Base-by-base conservation (phyloP, 2,797 vertebrate species). In the Sebastes hubbsi region DNA sequence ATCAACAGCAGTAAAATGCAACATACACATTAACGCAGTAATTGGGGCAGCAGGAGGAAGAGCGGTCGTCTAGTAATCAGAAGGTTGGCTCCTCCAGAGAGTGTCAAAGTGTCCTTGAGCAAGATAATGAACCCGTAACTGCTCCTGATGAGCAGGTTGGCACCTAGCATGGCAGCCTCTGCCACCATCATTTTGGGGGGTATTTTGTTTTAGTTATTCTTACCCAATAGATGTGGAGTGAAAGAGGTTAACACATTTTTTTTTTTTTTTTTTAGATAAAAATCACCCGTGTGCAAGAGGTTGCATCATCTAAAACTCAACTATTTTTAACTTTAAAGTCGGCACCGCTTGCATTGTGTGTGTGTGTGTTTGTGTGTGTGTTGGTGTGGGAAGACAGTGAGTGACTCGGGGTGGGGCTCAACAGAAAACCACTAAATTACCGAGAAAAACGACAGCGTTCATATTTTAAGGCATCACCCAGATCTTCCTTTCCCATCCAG, bases 401-500 rank as follows among this genome's bases (percentile, higher is more conserved):
- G 52, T n/a, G 64, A 78, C 22, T 64, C 30, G 14, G 70, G 70
- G 63, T 32, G n/a, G 25, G 38, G 42, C 42, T 64, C 56, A 34
- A 18, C 2, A 62, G 29, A 85, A 83, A 87, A 80, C 52, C 64
- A 49, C 61, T 11, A 54, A 77, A 81, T 59, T 74, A 22, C 4
- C 12, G 55, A 81, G 84, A 56, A 78, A 83, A 85, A 67, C 6
- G 4, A 32, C 14, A 8, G 61, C 27, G 2, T 61, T 75, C n/a
- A 64, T 29, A 54, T 62, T 85, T 67, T 55, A 46, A 84, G 54
- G 71, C 75, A 60, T 86, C 71, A 46, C 9, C 20, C 61, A 74
- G 65, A 70, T 72, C 42, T 56, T 74, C 25, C 20, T 60, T 20
- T 62, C 12, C 36, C 55, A 42, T 73, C 34, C 46, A 72, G 76